These are phyloP conservation scores for Tapera naevia DNA, from an alignment of 2,797 vertebrate species.

Conservation along the genomic window DNA sequence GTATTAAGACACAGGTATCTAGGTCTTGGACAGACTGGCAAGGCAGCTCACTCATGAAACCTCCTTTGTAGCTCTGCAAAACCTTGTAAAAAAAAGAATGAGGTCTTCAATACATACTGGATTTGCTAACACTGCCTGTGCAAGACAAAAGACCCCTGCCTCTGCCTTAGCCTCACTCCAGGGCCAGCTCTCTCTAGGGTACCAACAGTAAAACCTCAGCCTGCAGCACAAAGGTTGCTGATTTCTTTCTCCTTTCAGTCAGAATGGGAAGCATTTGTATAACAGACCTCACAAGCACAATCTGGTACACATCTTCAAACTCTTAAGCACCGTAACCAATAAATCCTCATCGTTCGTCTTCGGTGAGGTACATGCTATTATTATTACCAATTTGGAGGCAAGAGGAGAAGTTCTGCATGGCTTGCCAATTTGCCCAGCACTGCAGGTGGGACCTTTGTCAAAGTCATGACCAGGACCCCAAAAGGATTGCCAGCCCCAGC, in stretches of 20 bases:
- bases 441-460: neutral
- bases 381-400: neutral
- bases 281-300: neutral
- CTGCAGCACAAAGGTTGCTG: accelerated
- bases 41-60: neutral
- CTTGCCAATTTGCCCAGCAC: neutral
- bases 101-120: neutral
- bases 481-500: neutral
- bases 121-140: neutral
- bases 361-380: accelerated
- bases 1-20: neutral
- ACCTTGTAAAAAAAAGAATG: neutral
- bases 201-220: neutral
- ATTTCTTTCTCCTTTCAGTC: neutral
- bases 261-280: neutral
- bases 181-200: neutral
- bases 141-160: accelerated
- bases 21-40: neutral
- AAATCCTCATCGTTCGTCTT: neutral
- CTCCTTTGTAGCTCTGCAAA: neutral
- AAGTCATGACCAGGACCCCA: neutral
- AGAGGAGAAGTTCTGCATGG: neutral
- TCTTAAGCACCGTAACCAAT: neutral
- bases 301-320: neutral
- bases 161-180: accelerated